Conservation (phyloP, 2,797 vertebrate species). For the Notolepis coatsorum region DNA sequence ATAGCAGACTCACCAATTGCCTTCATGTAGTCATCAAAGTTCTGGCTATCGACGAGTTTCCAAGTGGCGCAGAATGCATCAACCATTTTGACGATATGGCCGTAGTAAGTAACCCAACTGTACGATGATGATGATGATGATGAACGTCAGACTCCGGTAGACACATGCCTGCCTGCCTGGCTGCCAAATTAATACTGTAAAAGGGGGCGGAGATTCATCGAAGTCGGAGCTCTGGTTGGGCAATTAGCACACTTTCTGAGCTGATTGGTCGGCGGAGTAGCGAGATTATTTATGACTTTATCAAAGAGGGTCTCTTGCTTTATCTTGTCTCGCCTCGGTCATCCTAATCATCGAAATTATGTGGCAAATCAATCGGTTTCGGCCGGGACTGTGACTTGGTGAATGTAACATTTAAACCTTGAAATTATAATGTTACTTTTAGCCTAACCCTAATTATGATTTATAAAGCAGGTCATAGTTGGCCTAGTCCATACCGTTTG, state of each 20-base stretch:
- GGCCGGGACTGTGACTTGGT: too few species aligned
- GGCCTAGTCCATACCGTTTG: too few species aligned
- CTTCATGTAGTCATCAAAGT: conserved; percentile 99
- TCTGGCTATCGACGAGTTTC: conserved; percentile 94
- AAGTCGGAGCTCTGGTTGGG: conserved; percentile 58
- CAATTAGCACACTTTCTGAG: background rate
- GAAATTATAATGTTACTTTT: too few species aligned
- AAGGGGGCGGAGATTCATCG: conserved; percentile 34
- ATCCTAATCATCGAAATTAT: too few species aligned
- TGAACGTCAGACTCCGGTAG: conserved; percentile 3
- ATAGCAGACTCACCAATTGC: conserved; percentile 84
- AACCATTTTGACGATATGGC: conserved; percentile 82
- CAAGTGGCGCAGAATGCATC: conserved; percentile 95
- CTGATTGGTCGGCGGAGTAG: conserved; percentile 62
- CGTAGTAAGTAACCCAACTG: background rate
- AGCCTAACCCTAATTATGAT: too few species aligned
- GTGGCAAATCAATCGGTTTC: too few species aligned
- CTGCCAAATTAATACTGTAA: conserved; percentile 54
- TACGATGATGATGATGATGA: background rate
- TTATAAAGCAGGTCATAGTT: too few species aligned
- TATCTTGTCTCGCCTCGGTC: too few species aligned
- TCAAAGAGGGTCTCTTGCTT: too few species aligned
- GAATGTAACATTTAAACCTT: too few species aligned
- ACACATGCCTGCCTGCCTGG: background rate
- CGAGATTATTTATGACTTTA: conserved; percentile 35